Evolutionary conservation across 2,888 invertebrate species (phyloP).

Genomic region (Incurvaria masculella): DNA sequence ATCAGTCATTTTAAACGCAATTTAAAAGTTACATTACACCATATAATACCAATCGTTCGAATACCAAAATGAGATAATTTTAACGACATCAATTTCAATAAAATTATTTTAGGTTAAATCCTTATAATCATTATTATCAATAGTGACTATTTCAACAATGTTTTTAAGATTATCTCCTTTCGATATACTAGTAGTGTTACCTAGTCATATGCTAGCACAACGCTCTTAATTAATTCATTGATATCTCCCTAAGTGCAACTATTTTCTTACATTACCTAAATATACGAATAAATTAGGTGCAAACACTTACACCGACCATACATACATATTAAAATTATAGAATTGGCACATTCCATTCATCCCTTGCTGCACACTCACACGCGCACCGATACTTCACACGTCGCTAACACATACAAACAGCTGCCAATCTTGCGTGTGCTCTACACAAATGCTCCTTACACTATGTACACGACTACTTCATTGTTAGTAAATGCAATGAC

Average conservation of each 20-base stretch:
- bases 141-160: conserved; percentile 48
- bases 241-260: conserved; percentile 57
- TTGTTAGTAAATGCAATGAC: neutral
- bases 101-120: conserved; percentile 49
- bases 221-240: conserved; percentile 57
- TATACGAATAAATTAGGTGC: conserved; percentile 59
- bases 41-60: conserved; percentile 49
- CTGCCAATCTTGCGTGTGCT: neutral
- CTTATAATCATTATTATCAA: conserved; percentile 51
- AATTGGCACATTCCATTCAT: conserved; percentile 55
- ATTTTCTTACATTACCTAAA: conserved; percentile 53
- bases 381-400: neutral
- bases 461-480: conserved; percentile 1
- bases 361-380: conserved; percentile 3
- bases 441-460: neutral
- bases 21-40: conserved; percentile 54
- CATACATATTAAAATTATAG: conserved; percentile 27
- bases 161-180: conserved; percentile 42
- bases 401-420: neutral
- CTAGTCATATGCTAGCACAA: conserved; percentile 51
- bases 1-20: conserved; percentile 57
- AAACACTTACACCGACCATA: conserved; percentile 58
- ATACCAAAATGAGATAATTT: conserved; percentile 43
- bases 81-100: conserved; percentile 37
- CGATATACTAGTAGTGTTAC: conserved; percentile 37